Evolutionary conservation across 1,140 invertebrate species (phyloP), one percentile per base, ranked within the genome.

Genomic region (Hyposmocoma kahamanoa): DNA sequence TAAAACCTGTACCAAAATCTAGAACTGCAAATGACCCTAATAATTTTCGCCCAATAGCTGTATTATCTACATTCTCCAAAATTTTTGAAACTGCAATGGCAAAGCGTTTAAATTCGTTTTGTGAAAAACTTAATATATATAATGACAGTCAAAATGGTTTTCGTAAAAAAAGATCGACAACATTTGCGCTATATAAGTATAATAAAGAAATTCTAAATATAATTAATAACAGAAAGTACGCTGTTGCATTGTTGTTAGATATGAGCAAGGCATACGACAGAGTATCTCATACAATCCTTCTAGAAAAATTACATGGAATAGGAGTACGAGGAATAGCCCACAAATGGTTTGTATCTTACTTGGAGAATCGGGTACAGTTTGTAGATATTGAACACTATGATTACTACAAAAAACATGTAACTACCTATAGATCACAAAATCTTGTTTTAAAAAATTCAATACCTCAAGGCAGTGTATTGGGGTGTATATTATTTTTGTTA

Each of bases 281-380:
- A 34, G 30, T 34, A 9, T 13, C 10, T 4, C 13, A 34, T 13
- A 22, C 34, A 4, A 46, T 46, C 9, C 30, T 46, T 5, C 17
- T 46, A 36, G 21, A 46, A 22, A 46, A 46, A 36, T 36, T 46
- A 21, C 22, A 46, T 13, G 44, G 20, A 17, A 22, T 46, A 22
- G 44, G 44, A 4, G 18, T 46, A 13, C 28, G 44, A 2, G 44
- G 44, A 20, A 20, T 9, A 4, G 28, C 44, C 2, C 30, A 46
- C 22, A 46, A 36, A 46, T 46, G 44, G 44, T 34, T 46, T 20
- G 30, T n/a, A n/a, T 46, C 44, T 3, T 46, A 46, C 17, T n/a
- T 46, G 15, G 3, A 22, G 9, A 22, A 46, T 22, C 6, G 44
- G 15, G 10, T 22, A 9, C 28, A 46, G 15, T 46, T 11, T n/a